Base-by-base conservation (phyloP, 1,140 invertebrate genomes). In the Listronotus bonariensis region DNA sequence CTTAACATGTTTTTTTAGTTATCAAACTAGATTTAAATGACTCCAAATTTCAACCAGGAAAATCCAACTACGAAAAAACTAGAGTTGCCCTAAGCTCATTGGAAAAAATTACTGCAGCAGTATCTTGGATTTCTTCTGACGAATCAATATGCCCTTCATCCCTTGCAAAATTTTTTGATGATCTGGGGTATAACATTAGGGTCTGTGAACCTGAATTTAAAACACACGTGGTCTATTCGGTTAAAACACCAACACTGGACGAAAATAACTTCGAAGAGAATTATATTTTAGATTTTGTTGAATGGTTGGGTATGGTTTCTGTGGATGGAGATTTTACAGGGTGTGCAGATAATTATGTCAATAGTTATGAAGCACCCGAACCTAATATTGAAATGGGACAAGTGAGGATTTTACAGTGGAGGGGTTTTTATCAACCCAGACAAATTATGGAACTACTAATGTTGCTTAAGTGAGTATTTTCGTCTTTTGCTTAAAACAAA, bases 71-170 rank as follows among this genome's bases (percentile, higher is more conserved):
- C 9, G 34, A 57, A 15, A 66, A 83, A 83, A 70, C 79, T 77
- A 76, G 73, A 68, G 70, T 57, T 36, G 78, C 77, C 62, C 73
- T 86, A 32, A 67, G 79, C 48, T 73, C 78, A 38, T 69, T 83
- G n/a, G 69, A 73, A 57, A 75, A 68, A 9, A 82, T 83, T 69
- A 77, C 78, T 57, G 72, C 86, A 12, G 77, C 86, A 49, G 8
- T 86, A 40, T 69, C 75, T 34, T 87, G 86, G 86, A 78, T 84
- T 68, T 79, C 85, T 60, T 78, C 81, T 72, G 80, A 79, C 17
- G 75, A 77, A 65, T 77, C 78, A 20, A 54, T 86, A 15, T 87
- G 86, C 68, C 84, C 85, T 49, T 87, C 86, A 12, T 86, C 85
- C 0, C 63, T 85, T 36, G 85, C 85, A 31, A 80, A 83, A 55